Conservation (phyloP, 2,113 vertebrate genomes). For the Aldabrachelys gigantea region DNA sequence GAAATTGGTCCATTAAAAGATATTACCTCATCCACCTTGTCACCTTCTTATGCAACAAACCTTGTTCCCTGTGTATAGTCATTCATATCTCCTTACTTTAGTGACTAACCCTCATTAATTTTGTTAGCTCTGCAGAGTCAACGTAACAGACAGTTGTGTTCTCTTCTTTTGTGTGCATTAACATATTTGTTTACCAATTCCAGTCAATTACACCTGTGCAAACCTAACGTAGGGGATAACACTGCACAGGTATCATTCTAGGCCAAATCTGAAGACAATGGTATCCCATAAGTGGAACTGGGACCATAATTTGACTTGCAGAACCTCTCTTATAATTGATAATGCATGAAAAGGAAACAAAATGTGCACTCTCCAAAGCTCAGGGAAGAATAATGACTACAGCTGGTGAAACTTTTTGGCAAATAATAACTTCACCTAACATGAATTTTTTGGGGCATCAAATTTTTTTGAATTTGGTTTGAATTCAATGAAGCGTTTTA, state of each 20-base stretch:
- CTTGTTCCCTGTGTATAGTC: not conserved
- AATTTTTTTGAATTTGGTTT: not conserved
- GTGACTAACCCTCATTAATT: not conserved
- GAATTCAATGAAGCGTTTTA: not conserved
- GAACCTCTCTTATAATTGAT: not conserved
- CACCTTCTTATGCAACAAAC: not conserved
- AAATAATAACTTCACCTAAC: not conserved
- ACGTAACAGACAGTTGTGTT: not conserved
- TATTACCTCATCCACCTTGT: not conserved
- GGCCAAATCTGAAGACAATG: not conserved
- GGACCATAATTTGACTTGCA: not conserved
- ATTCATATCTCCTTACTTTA: fast-evolving
- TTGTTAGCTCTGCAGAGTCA: not conserved
- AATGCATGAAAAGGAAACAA: not conserved
- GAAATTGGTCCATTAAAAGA: not conserved
- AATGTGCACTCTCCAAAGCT: not conserved
- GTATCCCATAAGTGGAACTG: not conserved
- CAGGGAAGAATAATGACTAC: not conserved
- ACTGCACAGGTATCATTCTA: not conserved
- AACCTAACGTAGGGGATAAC: not conserved
- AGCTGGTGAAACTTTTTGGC: not conserved
- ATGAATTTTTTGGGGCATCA: not conserved
- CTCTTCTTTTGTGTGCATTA: not conserved
- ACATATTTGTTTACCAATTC: not conserved
- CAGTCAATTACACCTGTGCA: not conserved